Percentiles rank a stretch among this genome's conserved stretches.
These are phyloP conservation scores for Ptilodon capucinus DNA, from an alignment of 2,888 invertebrate species.

Conservation along the genomic window DNA sequence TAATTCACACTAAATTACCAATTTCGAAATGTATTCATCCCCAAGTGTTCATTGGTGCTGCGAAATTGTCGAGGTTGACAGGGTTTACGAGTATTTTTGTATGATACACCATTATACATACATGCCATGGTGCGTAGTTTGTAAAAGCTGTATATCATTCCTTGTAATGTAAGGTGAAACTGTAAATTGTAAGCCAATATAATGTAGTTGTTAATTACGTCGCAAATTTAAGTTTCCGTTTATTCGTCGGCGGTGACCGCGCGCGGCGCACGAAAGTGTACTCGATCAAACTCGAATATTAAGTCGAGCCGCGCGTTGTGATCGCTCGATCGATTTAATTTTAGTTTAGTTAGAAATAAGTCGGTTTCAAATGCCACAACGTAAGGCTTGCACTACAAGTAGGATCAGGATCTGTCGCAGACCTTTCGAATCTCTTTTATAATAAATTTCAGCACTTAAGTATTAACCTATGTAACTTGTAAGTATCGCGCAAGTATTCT, in stretches of 20 bases:
- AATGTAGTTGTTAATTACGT: conserved; percentile 48
- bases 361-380: conserved; percentile 35
- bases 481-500: conserved; percentile 46
- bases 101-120: conserved; percentile 45
- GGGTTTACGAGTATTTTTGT: conserved; percentile 66
- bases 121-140: conserved; percentile 43
- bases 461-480: conserved; percentile 13
- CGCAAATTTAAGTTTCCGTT: conserved; percentile 49
- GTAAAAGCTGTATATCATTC: conserved; percentile 61
- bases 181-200: conserved; percentile 64
- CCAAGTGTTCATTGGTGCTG: conserved; percentile 74
- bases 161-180: conserved; percentile 57
- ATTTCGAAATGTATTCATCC: conserved; percentile 46
- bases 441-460: conserved; percentile 13
- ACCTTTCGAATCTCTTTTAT: conserved; percentile 31
- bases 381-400: conserved; percentile 22
- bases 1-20: conserved; percentile 16
- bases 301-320: conserved; percentile 14
- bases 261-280: not conserved
- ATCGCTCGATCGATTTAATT: conserved; percentile 26
- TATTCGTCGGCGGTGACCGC: conserved; percentile 22
- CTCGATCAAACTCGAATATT: not conserved
- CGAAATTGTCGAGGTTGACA: conserved; percentile 61
- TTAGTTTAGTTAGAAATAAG: conserved; percentile 45
- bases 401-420: conserved; percentile 26